Base-by-base conservation (phyloP, 1,140 invertebrate genomes). In the Chrysomallon squamiferum region DNA sequence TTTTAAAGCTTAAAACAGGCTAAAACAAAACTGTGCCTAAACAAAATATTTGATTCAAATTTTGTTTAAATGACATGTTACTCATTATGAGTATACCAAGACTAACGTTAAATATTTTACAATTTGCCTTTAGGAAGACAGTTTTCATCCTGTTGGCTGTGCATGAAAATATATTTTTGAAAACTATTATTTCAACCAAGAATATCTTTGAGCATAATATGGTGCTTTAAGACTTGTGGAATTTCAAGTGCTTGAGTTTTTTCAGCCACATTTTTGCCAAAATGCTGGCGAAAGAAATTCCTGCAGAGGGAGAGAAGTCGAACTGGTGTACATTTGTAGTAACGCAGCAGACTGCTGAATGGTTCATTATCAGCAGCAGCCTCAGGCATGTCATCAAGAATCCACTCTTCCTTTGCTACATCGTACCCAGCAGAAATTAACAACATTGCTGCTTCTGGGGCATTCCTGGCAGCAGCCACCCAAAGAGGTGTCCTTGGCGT, bases 371-470 rank as follows among this genome's bases (percentile, higher is more conserved):
- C 59, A 38, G 35, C 5, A 20, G 49, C 20, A 6, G 59, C 63
- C 25, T 43, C 32, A 3, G 35, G n/a, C 7, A 27, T 49, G 3
- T 64, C 49, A 29, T 27, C 41, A 5, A 56, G 56, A 9, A 82
- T 62, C 78, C 80, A 82, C 7, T 68, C 25, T 41, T 82, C 78
- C 2, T 30, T 38, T 3, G 64, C 60, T 11, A 78, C 64, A 50
- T 80, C 65, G 58, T 77, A 80, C 2, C 80, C 80, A 13, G 76
- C 73, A 9, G 63, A 54, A 13, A 77, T 52, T 9, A 82, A 67
- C 11, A 77, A 43, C 18, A 69, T 30, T 2, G 59, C 66, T 1
- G 78, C 69, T 18, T 75, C 73, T 3, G 62, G 27, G 9, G n/a
- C 50, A 2, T 60, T 63, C n/a, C 54, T 50, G 9, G 68, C 50